Evolutionary conservation across 2,888 invertebrate genomes (phyloP).

Genomic region (Carcina quercana): DNA sequence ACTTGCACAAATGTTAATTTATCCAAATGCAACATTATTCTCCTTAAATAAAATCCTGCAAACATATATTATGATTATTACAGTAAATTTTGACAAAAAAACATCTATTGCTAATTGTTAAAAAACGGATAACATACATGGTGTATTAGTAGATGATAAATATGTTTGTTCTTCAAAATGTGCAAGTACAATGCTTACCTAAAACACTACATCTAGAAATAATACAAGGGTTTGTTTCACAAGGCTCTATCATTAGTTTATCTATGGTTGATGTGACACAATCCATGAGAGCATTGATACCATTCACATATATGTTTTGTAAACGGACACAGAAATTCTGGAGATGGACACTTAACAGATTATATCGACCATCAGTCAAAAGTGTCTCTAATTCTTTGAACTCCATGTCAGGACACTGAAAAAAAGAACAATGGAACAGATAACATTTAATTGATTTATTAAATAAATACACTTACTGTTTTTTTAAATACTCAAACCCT

Average conservation of each 20-base stretch:
- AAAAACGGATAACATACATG: slow-evolving; percentile 2
- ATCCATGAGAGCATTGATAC: slow-evolving; percentile 79
- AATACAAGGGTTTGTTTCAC: slow-evolving; percentile 55
- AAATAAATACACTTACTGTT: background rate
- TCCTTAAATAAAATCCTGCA: slow-evolving; percentile 86
- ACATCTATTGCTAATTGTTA: slow-evolving; percentile 2
- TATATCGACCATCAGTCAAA: slow-evolving; percentile 77
- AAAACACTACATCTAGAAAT: slow-evolving; percentile 80
- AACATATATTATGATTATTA: slow-evolving; percentile 22
- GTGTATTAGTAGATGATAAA: too few species aligned
- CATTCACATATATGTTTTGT: slow-evolving; percentile 73
- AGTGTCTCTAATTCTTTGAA: slow-evolving; percentile 78
- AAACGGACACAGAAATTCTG: slow-evolving; percentile 76
- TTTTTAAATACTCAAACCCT: too few species aligned
- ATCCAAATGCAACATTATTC: slow-evolving; percentile 87
- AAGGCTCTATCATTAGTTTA: slow-evolving; percentile 72
- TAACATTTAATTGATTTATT: background rate
- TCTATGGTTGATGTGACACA: slow-evolving; percentile 75
- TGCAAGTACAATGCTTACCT: slow-evolving; percentile 56
- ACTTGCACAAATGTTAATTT: slow-evolving; percentile 90
- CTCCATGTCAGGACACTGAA: slow-evolving; percentile 84
- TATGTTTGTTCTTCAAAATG: too few species aligned
- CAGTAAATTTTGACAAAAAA: slow-evolving; percentile 10
- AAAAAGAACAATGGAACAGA: too few species aligned
- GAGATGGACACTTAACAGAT: slow-evolving; percentile 71